Evolutionary conservation across 1,140 invertebrate species (phyloP), one percentile per base, ranked within the genome.

Genomic region (Heterodera schachtii): DNA sequence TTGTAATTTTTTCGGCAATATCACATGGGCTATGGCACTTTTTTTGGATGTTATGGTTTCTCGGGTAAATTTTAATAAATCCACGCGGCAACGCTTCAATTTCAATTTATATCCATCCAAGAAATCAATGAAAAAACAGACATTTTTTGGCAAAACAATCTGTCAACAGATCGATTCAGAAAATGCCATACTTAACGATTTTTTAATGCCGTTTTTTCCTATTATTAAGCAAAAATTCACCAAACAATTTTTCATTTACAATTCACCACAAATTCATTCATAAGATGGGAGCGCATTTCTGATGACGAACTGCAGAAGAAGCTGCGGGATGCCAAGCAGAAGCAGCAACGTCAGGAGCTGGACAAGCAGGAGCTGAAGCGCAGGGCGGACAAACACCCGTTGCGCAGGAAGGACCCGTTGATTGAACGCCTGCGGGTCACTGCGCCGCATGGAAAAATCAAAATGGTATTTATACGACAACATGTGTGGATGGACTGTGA

Each of bases 371-470:
- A 41, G 31, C 9, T 78, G 60, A 64, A 69, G 47, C 64, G 41
- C 46, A 78, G 44, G 41, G 77, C 77, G 2, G 77, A 78, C n/a
- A 78, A 78, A 6, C 49, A 71, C 44, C 44, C 13, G 2, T 52
- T 78, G 31, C 77, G 77, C 16, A 44, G 77, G 11, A 78, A 78
- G 4, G 77, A 78, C 47, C 77, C 77, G 9, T 41, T 78, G 5
- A 70, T 78, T 11, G 21, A 47, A 11, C 31, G 77, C 11, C 57
- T 78, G 19, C 77, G 77, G 8, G n/a, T 8, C 47, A 11, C 46
- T n/a, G 77, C 77, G 7, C 77, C 77, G 5, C 21, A 78, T 16
- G 77, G 77, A 7, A 78, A 78, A 43, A 78, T 78, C 66, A 78
- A 52, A 78, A 71, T 16, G 77, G 44, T 77, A 31, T 31, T 31